Evolutionary conservation across 2,888 invertebrate genomes (phyloP).

Genomic region (Heteropelma amictum): DNA sequence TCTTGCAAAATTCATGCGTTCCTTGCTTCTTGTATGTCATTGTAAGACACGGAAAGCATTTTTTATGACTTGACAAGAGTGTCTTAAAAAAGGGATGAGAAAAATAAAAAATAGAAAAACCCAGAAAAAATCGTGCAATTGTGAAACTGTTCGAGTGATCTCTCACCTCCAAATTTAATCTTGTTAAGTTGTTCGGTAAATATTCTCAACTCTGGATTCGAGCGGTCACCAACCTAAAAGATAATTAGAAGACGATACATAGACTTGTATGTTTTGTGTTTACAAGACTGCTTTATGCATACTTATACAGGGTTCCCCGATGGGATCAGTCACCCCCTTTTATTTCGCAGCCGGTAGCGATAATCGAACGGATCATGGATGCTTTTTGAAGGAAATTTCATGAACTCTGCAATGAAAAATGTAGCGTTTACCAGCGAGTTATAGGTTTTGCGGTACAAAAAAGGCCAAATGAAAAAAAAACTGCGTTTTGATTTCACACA

Average conservation of each 20-base stretch:
- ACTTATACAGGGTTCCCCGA: not conserved
- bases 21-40: not conserved
- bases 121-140: conserved; percentile 1
- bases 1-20: conserved; percentile 19
- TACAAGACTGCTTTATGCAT: not conserved
- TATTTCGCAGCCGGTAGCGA: no score
- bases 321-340: no score
- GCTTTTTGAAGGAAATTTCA: no score
- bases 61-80: conserved; percentile 33
- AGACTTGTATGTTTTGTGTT: not conserved
- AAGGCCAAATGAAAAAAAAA: no score
- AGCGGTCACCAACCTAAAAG: conserved; percentile 93
- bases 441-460: no score
- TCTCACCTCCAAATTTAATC: conserved; percentile 93
- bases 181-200: conserved; percentile 95
- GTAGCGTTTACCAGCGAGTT: no score
- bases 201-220: conserved; percentile 93
- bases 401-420: no score
- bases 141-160: conserved; percentile 25
- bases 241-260: conserved; percentile 61
- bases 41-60: not conserved
- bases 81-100: conserved; percentile 2
- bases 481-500: no score
- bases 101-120: not conserved
- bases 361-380: no score